Evolutionary conservation across 2,888 invertebrate genomes (phyloP), one percentile per base, ranked within the genome.

Genomic region (Lepidochrysops patricia): DNA sequence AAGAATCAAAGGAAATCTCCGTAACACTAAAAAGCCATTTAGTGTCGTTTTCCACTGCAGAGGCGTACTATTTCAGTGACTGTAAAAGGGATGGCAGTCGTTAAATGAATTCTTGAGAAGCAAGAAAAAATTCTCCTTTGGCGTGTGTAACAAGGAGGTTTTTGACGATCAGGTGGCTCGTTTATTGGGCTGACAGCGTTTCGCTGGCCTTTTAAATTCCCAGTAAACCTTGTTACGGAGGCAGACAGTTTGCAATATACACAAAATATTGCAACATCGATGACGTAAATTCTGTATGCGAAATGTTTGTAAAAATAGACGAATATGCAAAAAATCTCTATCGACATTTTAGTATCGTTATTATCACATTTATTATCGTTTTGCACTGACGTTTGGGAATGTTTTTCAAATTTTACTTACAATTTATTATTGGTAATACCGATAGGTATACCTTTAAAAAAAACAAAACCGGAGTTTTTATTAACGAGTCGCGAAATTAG

Each of bases 41-140:
- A 13, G 54, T 19, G 29, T 54, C 54, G 13, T 32, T 29, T 54
- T 23, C 32, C 19, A 19, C 9, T 32, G 54, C 54, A 32, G 15
- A 27, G 32, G 54, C 54, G 54, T 32, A 54, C 54, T 54, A 54
- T 54, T 54, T 2, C 52, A 54, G 13, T 15, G 29, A 54, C 15
- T 54, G 29, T 29, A 19, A 54, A 54, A 54, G 32, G 19, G 26
- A 26, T 26, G 12, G 19, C 12, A 19, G 26, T 50, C 23, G 29
- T 29, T 29, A 19, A 54, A 54, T 54, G 19, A 54, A 54, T 29
- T 54, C 54, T 19, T 29, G 32, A 54, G 32, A 54, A 32, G 19
- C 32, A 19, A 32, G 19, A 54, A 32, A 54, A 19, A 54, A 32
- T 54, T 29, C 12, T 32, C 9, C 54, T 50, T 12, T 32, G 12